Conservation (phyloP, 1,140 invertebrate genomes). For the Globodera ellingtonae region DNA sequence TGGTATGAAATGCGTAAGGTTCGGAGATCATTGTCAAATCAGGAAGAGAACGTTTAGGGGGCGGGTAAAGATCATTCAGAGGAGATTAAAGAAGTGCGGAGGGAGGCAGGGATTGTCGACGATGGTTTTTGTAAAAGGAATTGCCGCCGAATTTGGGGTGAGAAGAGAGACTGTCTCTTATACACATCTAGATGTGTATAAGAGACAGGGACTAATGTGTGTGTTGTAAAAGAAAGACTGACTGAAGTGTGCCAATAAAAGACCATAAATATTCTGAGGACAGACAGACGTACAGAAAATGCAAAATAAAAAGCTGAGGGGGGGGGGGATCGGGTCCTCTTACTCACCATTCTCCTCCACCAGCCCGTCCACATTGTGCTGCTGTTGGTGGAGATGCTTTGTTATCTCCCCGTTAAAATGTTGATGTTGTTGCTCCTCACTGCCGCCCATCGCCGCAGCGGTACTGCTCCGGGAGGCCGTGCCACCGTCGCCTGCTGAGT, state of each 20-base stretch:
- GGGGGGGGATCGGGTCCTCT: neutral
- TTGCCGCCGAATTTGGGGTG: neutral
- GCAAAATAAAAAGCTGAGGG: neutral
- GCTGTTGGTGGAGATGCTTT: constrained; percentile 31
- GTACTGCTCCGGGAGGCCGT: constrained; percentile 4
- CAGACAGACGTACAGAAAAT: neutral
- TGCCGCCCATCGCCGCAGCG: constrained; percentile 8
- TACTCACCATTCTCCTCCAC: neutral
- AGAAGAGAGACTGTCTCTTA: too few relatives aligned
- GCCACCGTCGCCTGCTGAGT: neutral
- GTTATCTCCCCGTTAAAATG: constrained; percentile 7
- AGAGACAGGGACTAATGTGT: neutral
- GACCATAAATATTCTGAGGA: neutral
- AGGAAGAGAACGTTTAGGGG: too few relatives aligned
- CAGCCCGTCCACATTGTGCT: constrained; percentile 5
- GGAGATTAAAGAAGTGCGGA: neutral
- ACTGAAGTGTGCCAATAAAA: neutral
- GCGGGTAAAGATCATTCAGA: neutral
- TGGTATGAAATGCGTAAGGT: too few relatives aligned
- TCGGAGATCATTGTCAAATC: too few relatives aligned
- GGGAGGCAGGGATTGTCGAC: neutral
- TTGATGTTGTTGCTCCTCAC: neutral
- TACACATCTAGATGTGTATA: too few relatives aligned
- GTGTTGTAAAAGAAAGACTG: neutral
- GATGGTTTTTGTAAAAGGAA: neutral